phyloP scores from a whole-genome alignment of 2,888 invertebrate species.

The Apamea epomidion region DNA sequence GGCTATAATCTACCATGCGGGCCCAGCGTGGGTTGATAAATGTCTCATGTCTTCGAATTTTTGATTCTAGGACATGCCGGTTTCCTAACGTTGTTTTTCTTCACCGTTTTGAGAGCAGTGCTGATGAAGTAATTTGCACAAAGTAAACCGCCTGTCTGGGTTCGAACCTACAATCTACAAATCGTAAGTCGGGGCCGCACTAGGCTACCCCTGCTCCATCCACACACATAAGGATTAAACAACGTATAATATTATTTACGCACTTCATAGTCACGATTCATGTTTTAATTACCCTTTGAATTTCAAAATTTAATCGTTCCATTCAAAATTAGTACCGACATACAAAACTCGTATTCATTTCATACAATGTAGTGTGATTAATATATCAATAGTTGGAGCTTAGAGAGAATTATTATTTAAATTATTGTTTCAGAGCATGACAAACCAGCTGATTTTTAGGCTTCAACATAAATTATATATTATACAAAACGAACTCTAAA shows the following conservation, averaged over 20 bases:
- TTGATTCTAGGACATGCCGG: neutral
- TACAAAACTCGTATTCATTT: constrained; percentile 7
- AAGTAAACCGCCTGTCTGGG: neutral
- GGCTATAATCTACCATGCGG: neutral
- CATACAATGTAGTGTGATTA: constrained; percentile 14
- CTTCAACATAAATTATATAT: neutral
- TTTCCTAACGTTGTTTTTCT: neutral
- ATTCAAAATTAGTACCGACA: constrained; percentile 31
- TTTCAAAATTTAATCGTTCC: constrained; percentile 25
- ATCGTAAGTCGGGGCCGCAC: neutral
- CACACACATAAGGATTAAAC: neutral
- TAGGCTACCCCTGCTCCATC: neutral
- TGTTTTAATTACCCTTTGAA: constrained; percentile 32
- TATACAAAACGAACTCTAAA: neutral
- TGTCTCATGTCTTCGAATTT: neutral
- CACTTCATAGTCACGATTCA: neutral
- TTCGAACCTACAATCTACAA: neutral
- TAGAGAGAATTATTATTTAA: neutral
- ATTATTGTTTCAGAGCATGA: neutral
- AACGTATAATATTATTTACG: constrained; percentile 3
- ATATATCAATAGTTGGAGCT: neutral
- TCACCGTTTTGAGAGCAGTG: neutral
- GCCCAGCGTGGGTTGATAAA: too few relatives aligned
- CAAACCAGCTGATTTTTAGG: neutral
- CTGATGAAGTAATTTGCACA: neutral